Base-by-base conservation (phyloP, 2,888 invertebrate species). In the Teleiodes luculella region DNA sequence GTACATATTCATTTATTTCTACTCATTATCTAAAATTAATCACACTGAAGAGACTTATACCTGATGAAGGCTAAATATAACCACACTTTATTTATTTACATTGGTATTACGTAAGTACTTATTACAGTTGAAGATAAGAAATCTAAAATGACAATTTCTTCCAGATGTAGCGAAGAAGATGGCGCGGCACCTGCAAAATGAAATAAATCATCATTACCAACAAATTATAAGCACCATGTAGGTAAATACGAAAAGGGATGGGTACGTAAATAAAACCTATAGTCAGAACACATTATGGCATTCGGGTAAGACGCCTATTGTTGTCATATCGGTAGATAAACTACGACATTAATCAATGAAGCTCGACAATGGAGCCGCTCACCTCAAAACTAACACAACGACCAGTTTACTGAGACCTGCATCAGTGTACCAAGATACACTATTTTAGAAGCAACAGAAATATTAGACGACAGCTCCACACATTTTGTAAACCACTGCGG, bases 321-420 rank as follows among this genome's bases (percentile, higher is more conserved):
- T 88, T 86, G 84, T 86, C 84, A 82, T 84, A 87, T 86, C 83
- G 72, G 78, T 85, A 85, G 85, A 87, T 87, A 86, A 86, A 86
- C 86, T 83, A 83, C 74, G 63, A 71, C 79, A 87, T 89, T 86
- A 86, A 86, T 88, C 87, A 87, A 87, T 83, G 70, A 69, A 63
- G 59, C 68, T 70, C 78, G 78, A 88, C 86, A 89, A 88, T 87
- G 64, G 82, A 64, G 66, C 76, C 81, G 82, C 81, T 78, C 74
- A 82, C 83, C 81, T 85, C 77, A 76, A 78, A 51, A 75, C 72
- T 66, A 63, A 77, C 76, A 63, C 64, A 63, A 58, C 62, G 53
- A 62, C 83, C 78, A 82, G 37, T 55, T n/a, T 68, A 65, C 16
- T 16, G 11, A 68, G 81, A 77, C 59, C 80, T 60, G 54, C 59